These are phyloP conservation scores for Somateria mollissima DNA, from an alignment of 2,797 vertebrate genomes.

Conservation along the genomic window DNA sequence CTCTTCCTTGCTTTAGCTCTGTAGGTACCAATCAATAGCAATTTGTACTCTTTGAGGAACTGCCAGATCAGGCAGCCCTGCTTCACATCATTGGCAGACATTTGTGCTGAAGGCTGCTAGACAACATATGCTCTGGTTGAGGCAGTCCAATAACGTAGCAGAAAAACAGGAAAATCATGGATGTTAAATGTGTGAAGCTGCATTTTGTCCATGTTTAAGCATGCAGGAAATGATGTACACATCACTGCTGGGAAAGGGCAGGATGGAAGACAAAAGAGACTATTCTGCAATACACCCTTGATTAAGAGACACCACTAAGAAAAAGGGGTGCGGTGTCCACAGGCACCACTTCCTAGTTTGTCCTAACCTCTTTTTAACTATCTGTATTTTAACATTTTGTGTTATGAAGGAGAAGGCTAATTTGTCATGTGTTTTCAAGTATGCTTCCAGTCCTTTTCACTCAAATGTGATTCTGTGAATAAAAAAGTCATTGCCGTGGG, in stretches of 20 bases:
- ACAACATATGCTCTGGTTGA: neutral
- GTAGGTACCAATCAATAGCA: neutral
- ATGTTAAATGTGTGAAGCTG: neutral
- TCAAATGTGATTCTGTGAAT: neutral
- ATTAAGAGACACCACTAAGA: neutral
- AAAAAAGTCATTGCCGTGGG: neutral
- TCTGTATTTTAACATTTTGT: neutral
- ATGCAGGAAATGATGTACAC: neutral
- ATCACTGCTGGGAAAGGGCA: neutral
- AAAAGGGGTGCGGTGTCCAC: neutral
- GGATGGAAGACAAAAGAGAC: neutral
- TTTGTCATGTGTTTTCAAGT: neutral
- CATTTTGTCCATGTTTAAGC: neutral
- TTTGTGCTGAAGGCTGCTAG: neutral
- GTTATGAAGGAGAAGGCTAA: neutral
- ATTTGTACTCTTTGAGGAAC: neutral
- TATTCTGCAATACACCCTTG: neutral
- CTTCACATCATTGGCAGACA: neutral
- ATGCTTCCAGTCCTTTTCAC: neutral
- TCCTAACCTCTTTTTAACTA: neutral
- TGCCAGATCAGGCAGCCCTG: neutral
- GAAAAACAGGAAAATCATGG: neutral
- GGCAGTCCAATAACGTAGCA: neutral
- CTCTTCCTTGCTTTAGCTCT: neutral
- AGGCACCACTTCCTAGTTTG: neutral